phyloP scores from a whole-genome alignment of 2,797 vertebrate species.

The Schizopygopsis pylzovi region DNA sequence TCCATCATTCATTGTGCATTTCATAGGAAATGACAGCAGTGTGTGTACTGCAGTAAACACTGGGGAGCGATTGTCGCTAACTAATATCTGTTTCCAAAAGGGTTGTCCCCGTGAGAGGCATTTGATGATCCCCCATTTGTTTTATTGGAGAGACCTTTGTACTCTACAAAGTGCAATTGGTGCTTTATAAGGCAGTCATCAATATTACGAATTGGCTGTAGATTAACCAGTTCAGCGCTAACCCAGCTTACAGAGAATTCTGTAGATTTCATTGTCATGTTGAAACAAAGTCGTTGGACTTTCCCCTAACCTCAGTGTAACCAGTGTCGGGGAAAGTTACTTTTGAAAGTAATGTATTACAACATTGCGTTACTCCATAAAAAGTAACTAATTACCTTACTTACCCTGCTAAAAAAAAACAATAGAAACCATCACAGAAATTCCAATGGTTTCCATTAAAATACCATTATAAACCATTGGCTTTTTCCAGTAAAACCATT shows the following conservation, averaged over 20 bases:
- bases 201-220: neutral
- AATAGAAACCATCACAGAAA: too few species aligned
- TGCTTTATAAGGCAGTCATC: neutral
- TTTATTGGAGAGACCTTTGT: conserved; percentile 18
- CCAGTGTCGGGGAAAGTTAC: too few species aligned
- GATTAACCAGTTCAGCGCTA: neutral
- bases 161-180: neutral
- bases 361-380: neutral
- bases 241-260: neutral
- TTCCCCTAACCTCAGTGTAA: neutral
- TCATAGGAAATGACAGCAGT: conserved; percentile 28
- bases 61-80: neutral
- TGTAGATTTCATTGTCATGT: conserved; percentile 3
- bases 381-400: neutral
- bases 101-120: neutral
- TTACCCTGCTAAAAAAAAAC: neutral
- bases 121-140: conserved; percentile 2
- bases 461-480: too few species aligned
- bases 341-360: too few species aligned
- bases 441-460: too few species aligned
- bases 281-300: neutral
- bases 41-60: neutral
- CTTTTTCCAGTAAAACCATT: too few species aligned
- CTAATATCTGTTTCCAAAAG: conserved; percentile 1
- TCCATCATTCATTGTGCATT: conserved; percentile 43